Percentiles rank a stretch among this genome's conserved stretches.
phyloP scores from a whole-genome alignment of 2,797 vertebrate genomes.

The Parotocinclus haroldoi region DNA sequence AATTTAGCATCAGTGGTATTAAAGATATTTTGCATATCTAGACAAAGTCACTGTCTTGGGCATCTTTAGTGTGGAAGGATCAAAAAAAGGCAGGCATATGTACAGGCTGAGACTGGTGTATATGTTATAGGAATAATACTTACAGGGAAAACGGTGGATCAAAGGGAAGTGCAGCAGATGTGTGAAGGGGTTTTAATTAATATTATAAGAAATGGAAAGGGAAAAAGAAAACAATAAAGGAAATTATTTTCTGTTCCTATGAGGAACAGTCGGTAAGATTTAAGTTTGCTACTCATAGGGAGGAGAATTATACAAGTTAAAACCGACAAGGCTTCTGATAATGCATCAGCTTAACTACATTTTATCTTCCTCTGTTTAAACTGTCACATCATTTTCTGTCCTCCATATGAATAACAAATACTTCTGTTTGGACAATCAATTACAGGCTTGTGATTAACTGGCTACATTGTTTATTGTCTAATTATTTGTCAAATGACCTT shows the following conservation, averaged over 20 bases:
- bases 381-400: background rate
- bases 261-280: constrained; percentile 3
- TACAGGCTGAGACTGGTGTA: no score
- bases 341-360: background rate
- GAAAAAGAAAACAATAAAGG: constrained; percentile 32
- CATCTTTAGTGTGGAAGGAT: no score
- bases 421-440: constrained; percentile 17
- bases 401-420: constrained; percentile 34
- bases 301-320: constrained; percentile 21
- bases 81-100: no score
- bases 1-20: no score
- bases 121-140: constrained; percentile 28
- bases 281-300: constrained; percentile 35
- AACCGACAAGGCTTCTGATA: constrained; percentile 2
- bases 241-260: constrained; percentile 34
- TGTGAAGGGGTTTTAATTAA: constrained; percentile 35
- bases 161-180: constrained; percentile 29
- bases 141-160: constrained; percentile 41
- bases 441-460: constrained; percentile 38
- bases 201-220: constrained; percentile 19
- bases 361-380: no score
- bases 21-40: no score
- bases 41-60: no score
- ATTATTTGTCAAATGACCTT: no score
- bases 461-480: no score